These are phyloP conservation scores for Oryzias curvinotus DNA, from an alignment of 2,113 vertebrate genomes.

Conservation along the genomic window DNA sequence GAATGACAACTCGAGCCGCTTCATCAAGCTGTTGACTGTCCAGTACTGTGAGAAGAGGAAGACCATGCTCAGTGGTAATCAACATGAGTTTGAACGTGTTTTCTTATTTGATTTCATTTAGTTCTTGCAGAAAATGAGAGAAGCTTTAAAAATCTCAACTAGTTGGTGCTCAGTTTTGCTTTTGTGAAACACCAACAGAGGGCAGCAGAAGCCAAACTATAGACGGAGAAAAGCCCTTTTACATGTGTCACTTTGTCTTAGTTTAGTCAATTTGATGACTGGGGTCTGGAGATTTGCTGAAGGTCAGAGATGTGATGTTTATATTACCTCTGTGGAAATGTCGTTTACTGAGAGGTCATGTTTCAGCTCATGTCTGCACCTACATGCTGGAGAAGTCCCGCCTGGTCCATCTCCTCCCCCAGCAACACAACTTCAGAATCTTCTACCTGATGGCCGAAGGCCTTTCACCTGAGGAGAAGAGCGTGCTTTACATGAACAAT, in stretches of 20 bases:
- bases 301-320: not conserved
- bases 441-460: slow-evolving; percentile 92
- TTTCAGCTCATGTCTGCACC: slow-evolving; percentile 70
- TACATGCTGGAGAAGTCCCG: slow-evolving; percentile 94
- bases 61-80: slow-evolving; percentile 82
- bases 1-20: slow-evolving; percentile 86
- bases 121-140: not conserved
- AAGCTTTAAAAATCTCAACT: not conserved
- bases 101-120: not conserved
- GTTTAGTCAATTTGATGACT: slow-evolving; percentile 14
- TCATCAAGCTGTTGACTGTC: slow-evolving; percentile 87
- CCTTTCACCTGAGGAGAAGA: slow-evolving; percentile 86
- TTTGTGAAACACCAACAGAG: slow-evolving; percentile 45
- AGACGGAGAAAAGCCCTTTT: not conserved
- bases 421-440: slow-evolving; percentile 88
- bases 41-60: slow-evolving; percentile 87
- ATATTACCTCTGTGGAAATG: no score
- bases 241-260: slow-evolving; percentile 28
- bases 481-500: slow-evolving; percentile 81
- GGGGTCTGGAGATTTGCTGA: not conserved
- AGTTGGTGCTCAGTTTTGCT: no score
- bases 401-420: slow-evolving; percentile 75
- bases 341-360: not conserved
- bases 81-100: not conserved
- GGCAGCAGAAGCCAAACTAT: slow-evolving; percentile 41